These are phyloP conservation scores for Gymnoscopelus microlampas DNA, from an alignment of 2,797 vertebrate genomes.

Conservation along the genomic window DNA sequence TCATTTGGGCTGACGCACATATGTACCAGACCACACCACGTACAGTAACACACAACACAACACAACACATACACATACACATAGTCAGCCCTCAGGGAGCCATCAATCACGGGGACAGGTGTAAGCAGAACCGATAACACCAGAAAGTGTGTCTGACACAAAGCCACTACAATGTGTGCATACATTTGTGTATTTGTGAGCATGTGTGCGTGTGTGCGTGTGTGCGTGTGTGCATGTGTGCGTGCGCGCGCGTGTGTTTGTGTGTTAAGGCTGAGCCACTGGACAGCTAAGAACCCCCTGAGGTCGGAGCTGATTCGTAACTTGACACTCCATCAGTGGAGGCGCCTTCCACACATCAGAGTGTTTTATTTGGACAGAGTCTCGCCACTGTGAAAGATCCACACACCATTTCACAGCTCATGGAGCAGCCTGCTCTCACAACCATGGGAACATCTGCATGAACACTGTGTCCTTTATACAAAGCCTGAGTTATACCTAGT, in stretches of 20 bases:
- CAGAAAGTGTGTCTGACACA: conserved; percentile 47
- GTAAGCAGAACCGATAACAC: conserved; percentile 55
- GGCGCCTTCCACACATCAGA: conserved; percentile 54
- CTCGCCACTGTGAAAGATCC: conserved; percentile 63
- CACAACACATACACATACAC: conserved; percentile 32
- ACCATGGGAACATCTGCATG: conserved; percentile 59
- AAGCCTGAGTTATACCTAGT: too few relatives aligned
- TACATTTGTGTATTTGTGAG: conserved; percentile 9
- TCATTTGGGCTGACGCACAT: neutral
- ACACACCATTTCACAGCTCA: conserved; percentile 73
- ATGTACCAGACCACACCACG: neutral
- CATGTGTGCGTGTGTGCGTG: conserved; percentile 15
- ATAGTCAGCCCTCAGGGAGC: conserved; percentile 61
- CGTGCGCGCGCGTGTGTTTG: neutral
- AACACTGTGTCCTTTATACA: conserved; percentile 36
- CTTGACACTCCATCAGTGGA: conserved; percentile 58
- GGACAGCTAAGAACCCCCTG: conserved; percentile 62
- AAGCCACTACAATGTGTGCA: conserved; percentile 30
- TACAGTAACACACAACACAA: neutral
- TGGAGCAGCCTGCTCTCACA: conserved; percentile 45
- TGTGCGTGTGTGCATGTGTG: neutral
- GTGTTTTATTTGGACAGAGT: conserved; percentile 64
- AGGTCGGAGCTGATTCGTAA: conserved; percentile 71
- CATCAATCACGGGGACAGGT: conserved; percentile 60
- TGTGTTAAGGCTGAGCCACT: conserved; percentile 11